Conservation (phyloP, 2,797 vertebrate species). For the Phalanger gymnotis region DNA sequence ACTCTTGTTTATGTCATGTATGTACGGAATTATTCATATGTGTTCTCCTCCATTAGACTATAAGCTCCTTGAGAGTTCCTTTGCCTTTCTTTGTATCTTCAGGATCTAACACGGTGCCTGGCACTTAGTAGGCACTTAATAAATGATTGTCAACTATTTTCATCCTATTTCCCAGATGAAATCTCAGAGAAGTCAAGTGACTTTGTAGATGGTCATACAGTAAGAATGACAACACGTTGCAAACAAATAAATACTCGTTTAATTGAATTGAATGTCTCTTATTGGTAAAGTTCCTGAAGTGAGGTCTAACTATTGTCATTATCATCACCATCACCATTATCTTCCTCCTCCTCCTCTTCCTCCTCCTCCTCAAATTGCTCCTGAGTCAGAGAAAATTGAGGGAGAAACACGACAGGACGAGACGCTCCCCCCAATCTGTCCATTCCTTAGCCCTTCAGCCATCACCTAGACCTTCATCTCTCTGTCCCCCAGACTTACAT, state of each 20-base stretch:
- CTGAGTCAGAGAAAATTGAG: background rate
- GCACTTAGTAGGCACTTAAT: no score
- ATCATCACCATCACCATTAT: background rate
- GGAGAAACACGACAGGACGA: background rate
- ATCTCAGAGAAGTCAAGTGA: background rate
- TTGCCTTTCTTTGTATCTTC: background rate
- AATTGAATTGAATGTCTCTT: background rate
- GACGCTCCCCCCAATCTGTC: background rate
- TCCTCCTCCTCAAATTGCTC: background rate
- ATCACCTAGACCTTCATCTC: background rate
- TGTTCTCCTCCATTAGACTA: background rate
- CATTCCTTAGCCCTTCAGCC: background rate
- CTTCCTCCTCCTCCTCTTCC: background rate
- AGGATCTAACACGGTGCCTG: no score
- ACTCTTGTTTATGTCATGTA: background rate
- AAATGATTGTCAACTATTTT: background rate
- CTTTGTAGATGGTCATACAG: background rate
- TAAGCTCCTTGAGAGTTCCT: no score
- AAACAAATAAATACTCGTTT: background rate
- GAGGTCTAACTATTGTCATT: background rate
- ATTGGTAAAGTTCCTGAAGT: background rate
- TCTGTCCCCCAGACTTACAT: background rate
- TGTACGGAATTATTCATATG: background rate
- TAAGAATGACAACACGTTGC: background rate
- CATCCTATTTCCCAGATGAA: background rate